Conservation (phyloP, 2,888 invertebrate genomes). For the Lochmaea crataegi region DNA sequence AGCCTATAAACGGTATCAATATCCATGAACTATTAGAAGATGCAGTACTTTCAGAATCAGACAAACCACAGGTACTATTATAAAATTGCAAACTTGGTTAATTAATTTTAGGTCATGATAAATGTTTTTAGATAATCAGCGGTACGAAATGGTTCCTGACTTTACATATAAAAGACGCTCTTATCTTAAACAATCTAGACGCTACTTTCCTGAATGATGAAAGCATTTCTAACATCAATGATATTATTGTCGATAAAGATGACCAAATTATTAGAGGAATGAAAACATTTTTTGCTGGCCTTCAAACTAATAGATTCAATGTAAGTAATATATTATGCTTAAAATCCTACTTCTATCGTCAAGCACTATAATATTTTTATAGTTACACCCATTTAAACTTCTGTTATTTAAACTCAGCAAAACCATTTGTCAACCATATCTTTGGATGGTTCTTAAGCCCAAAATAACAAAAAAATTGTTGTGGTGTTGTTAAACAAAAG, state of each 20-base stretch:
- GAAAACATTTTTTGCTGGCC: slow-evolving; percentile 58
- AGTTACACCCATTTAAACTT: not conserved
- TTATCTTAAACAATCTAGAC: slow-evolving; percentile 47
- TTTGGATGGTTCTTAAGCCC: too few species aligned
- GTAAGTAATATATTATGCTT: slow-evolving; percentile 45
- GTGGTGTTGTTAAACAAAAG: too few species aligned
- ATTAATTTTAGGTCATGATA: not conserved
- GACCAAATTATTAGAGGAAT: slow-evolving; percentile 52
- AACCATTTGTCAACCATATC: too few species aligned
- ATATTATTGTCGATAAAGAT: slow-evolving; percentile 52
- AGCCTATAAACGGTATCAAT: slow-evolving; percentile 56
- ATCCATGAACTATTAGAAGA: slow-evolving; percentile 57
- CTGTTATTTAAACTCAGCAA: too few species aligned
- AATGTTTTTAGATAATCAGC: slow-evolving; percentile 50
- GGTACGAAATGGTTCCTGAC: slow-evolving; percentile 54
- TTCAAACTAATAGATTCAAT: slow-evolving; percentile 54
- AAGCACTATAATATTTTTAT: slow-evolving; percentile 17
- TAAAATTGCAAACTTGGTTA: slow-evolving; percentile 8
- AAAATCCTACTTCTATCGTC: slow-evolving; percentile 3
- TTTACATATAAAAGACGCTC: slow-evolving; percentile 42
- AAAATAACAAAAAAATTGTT: too few species aligned
- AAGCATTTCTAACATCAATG: slow-evolving; percentile 50
- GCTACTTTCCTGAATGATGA: slow-evolving; percentile 50
- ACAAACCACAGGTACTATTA: slow-evolving; percentile 54
- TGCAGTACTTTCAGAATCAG: slow-evolving; percentile 54